Conservation (phyloP, 2,888 invertebrate genomes). For the Erebia palarica region DNA sequence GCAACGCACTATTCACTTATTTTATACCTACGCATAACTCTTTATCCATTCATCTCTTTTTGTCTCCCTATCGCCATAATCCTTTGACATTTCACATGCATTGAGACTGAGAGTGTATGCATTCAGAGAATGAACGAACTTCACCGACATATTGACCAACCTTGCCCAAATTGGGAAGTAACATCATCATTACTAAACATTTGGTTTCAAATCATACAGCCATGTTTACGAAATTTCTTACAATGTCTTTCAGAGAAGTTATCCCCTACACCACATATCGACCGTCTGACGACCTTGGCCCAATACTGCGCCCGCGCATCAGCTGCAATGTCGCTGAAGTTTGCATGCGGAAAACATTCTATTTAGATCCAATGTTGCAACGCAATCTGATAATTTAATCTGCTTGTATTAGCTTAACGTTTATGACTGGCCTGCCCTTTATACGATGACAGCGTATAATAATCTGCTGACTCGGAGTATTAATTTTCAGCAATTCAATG, state of each 20-base stretch:
- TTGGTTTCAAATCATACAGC: not conserved
- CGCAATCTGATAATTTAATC: conserved; percentile 36
- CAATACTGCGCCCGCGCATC: conserved; percentile 62
- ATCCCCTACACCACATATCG: conserved; percentile 23
- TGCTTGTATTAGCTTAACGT: conserved; percentile 30
- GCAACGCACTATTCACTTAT: too few species aligned
- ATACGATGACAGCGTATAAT: conserved; percentile 22
- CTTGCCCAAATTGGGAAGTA: not conserved
- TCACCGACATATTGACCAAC: not conserved
- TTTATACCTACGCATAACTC: too few species aligned
- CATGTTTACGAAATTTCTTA: not conserved
- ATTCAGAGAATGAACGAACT: too few species aligned
- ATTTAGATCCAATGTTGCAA: conserved; percentile 54
- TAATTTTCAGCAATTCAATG: not conserved
- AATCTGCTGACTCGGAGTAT: not conserved
- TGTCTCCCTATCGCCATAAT: too few species aligned
- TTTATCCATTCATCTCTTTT: too few species aligned
- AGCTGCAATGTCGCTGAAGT: conserved; percentile 54
- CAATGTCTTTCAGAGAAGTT: conserved; percentile 27
- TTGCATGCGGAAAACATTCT: conserved; percentile 62
- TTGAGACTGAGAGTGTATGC: too few species aligned
- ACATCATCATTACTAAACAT: not conserved
- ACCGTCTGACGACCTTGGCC: conserved; percentile 61
- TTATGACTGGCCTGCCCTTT: conserved; percentile 31
- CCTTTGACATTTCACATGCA: too few species aligned